Base-by-base conservation (phyloP, 2,113 vertebrate genomes). In the Cygnus atratus region DNA sequence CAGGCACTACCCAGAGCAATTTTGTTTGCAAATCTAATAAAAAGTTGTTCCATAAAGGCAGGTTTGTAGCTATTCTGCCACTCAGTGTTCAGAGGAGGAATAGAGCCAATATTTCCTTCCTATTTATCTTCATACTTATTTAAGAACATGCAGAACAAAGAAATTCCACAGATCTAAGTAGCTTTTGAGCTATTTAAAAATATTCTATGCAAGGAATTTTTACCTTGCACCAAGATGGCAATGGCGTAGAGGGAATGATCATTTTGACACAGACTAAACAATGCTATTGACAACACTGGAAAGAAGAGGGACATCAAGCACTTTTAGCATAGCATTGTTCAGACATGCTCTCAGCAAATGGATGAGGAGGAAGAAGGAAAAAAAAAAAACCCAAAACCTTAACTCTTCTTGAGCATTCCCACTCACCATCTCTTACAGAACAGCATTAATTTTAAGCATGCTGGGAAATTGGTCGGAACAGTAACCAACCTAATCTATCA, bases 51-150 rank as follows among this genome's bases (percentile, higher is more conserved):
- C 31, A 13, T 13, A 43, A 15, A 35, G 13, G 28, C 59, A 91
- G 75, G 39, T 70, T 80, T 91, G 92, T 59, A 41, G 71, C 41
- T 37, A 67, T 93, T 44, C 94, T 97, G 96, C 95, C 93, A 95
- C 96, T 91, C 88, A 87, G 94, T 2, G 92, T 92, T 86, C 86
- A 95, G 61, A 88, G 70, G 57, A 92, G 83, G 92, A 93, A 88
- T 44, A 83, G 25, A 88, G 22, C 14, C 31, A 11, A 11, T 1
- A 3, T 50, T 52, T 82, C 2, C 28, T 72, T 48, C 24, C 8
- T 39, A 0, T 31, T 81, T 61, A 16, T 22, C 19, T 78, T 48
- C 28, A 8, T 8, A 33, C 39, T 61, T 20, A 22, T 13, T 75
- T 54, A 35, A 77, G 91, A 88, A 24, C 20, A 21, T 2, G 24